A percentile compares a stretch with the other conserved stretches of the same genome.
Evolutionary conservation across 2,888 invertebrate species (phyloP).

Genomic region (Aspidiotus destructor): DNA sequence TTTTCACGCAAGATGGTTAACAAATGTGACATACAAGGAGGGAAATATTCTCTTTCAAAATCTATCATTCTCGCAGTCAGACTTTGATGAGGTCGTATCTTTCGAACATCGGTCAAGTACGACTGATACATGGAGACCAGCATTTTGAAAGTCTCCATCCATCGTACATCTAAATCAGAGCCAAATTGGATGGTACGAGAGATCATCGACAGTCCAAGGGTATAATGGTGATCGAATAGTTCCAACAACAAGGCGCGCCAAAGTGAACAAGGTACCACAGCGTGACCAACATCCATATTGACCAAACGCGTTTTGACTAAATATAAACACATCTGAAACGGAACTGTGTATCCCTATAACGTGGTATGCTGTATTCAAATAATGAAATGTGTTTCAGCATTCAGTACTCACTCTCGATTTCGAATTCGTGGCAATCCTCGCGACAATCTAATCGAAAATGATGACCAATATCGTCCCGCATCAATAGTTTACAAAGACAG

Average conservation of each 20-base stretch:
- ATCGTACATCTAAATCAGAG: conserved; percentile 37
- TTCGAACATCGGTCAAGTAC: neutral
- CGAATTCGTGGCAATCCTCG: neutral
- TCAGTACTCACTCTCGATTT: conserved; percentile 9
- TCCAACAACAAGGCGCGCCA: conserved; percentile 48
- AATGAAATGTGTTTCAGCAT: neutral
- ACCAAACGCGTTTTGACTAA: conserved; percentile 49
- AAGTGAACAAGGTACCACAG: conserved; percentile 48
- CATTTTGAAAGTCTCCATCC: conserved; percentile 36
- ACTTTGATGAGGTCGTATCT: neutral
- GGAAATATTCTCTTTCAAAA: conserved; percentile 43
- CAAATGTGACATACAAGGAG: conserved; percentile 57
- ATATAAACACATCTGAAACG: conserved; percentile 49
- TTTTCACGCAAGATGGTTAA: conserved; percentile 47
- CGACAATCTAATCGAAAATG: conserved; percentile 7
- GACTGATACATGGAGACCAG: conserved; percentile 12
- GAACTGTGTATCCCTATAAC: conserved; percentile 40
- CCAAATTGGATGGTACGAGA: conserved; percentile 38
- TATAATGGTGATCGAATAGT: conserved; percentile 46
- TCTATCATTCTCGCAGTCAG: conserved; percentile 28
- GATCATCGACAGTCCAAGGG: conserved; percentile 35
- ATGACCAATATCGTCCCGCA: neutral
- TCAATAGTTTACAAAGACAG: neutral
- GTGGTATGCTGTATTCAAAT: neutral
- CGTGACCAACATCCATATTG: conserved; percentile 47